phyloP scores from a whole-genome alignment of 1,140 invertebrate species.

The Cyphomyrmex costatus region DNA sequence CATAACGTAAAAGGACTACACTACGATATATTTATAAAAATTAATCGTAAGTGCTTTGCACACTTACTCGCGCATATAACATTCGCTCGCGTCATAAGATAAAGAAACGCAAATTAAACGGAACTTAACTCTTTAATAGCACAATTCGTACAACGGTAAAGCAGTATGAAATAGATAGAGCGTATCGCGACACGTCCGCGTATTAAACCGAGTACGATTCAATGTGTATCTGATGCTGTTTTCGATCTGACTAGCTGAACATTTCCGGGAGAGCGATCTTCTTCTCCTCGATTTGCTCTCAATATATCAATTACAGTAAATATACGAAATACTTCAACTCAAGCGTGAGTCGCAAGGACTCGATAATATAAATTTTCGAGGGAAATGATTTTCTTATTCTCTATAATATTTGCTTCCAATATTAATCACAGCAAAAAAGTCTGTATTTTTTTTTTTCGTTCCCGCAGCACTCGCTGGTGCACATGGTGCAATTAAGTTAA shows the following conservation, averaged over 20 bases:
- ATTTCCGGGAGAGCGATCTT: too few relatives aligned
- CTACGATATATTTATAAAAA: not conserved
- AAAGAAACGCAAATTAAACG: conserved; percentile 16
- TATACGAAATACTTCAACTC: too few relatives aligned
- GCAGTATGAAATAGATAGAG: not conserved
- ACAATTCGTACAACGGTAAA: conserved; percentile 1
- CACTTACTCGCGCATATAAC: not conserved
- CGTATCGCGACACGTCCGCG: conserved; percentile 7
- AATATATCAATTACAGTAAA: too few relatives aligned
- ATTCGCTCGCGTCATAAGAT: not conserved
- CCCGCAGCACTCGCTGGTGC: too few relatives aligned
- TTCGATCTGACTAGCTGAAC: not conserved
- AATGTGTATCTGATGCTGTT: not conserved
- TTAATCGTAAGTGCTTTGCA: not conserved
- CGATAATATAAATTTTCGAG: too few relatives aligned
- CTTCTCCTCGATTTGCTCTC: too few relatives aligned
- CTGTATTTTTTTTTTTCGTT: too few relatives aligned
- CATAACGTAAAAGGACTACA: not conserved
- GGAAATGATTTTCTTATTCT: too few relatives aligned
- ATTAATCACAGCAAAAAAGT: too few relatives aligned
- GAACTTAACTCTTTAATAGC: not conserved
- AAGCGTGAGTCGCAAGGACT: too few relatives aligned
- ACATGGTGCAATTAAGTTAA: too few relatives aligned
- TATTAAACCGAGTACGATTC: not conserved
- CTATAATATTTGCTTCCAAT: too few relatives aligned